Evolutionary conservation across 53 echinoderm and acorn worm species (phyloP), one percentile per base, ranked within the genome.

Genomic region (Echinometra lucunter): DNA sequence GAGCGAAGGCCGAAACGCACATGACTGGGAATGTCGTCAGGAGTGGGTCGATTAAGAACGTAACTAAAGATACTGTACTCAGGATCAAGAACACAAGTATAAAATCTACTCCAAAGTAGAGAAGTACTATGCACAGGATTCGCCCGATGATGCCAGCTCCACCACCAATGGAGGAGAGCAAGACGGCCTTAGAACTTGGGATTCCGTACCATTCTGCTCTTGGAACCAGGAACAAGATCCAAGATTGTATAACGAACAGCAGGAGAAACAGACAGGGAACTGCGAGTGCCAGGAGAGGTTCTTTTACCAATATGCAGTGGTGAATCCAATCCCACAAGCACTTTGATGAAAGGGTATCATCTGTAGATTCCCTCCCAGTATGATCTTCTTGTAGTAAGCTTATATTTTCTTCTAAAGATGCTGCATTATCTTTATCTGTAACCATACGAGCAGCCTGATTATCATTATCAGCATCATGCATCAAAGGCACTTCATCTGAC

Each of bases 181-280:
- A 63, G 40, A 63, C 90, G 38, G 90, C 90, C 8, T 34, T 38
- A 12, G 60, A 63, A 37, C 37, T 60, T 30, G 57, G 58, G 4
- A 90, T 60, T 23, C 90, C 90, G 34, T 40, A 21, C 90, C 90
- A 90, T 38, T 32, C 63, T 60, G 90, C 90, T 8, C 90, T 32
- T 17, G 90, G 90, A 21, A 90, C 90, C 6, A 90, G 90, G 19
- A 90, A 90, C 37, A 90, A 45, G 23, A 90, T 35, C 90, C 90
- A 90, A 0, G 90, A 60, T 30, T 57, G 25, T 15, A 37, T 58
- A 35, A 30, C 40, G 44, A 57, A 58, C 8, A 30, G 18, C 10
- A 35, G 4, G 66, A 90, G 63, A 18, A 90, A 60, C 17, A 58
- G 38, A 27, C 23, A 32, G 12, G 90, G 60, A 37, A 90, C 1